Evolutionary conservation across 2,888 invertebrate genomes (phyloP), one percentile per base, ranked within the genome.

Genomic region (Epinotia bilunana): DNA sequence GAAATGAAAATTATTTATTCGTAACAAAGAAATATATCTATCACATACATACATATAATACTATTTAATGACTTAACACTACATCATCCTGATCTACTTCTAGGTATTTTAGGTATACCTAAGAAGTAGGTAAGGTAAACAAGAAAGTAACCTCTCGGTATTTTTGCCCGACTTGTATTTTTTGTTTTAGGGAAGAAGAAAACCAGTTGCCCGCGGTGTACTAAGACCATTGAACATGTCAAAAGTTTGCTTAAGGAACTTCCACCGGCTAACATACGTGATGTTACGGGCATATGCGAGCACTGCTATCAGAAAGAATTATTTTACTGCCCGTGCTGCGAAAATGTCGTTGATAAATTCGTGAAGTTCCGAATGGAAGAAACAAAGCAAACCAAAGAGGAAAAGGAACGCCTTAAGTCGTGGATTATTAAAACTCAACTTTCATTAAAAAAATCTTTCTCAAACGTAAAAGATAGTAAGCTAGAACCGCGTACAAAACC

Each of bases 141-240:
- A 5, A 53, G n/a, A 13, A 53, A 18, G 18, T 55, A 55, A n/a
- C 12, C n/a, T 55, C n/a, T 55, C 1, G 0, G 7, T 28, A 5
- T 62, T 20, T 43, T 20, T 28, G 23, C 2, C 23, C 23, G 23
- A 28, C 23, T 28, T 28, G 3, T 28, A 28, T 28, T 28, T 61
- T 28, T 28, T 63, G 46, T 20, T 7, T 6, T 86, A 91, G 91
- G 83, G 62, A 58, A 80, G 78, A 80, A 81, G 62, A 79, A 82
- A 72, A 80, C 88, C 75, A 82, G 77, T 60, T 92, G 92, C 78
- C 84, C 84, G 67, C 83, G 89, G 73, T 92, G 92, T 82, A 86
- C 83, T 78, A 80, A 83, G 72, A 83, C 84, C 74, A 78, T 87
- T 76, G 80, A 87, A 77, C 83, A 83, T 72, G 84, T 87, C n/a